Evolutionary conservation across 1,140 invertebrate species (phyloP).

Genomic region (Melanaphis sacchari): DNA sequence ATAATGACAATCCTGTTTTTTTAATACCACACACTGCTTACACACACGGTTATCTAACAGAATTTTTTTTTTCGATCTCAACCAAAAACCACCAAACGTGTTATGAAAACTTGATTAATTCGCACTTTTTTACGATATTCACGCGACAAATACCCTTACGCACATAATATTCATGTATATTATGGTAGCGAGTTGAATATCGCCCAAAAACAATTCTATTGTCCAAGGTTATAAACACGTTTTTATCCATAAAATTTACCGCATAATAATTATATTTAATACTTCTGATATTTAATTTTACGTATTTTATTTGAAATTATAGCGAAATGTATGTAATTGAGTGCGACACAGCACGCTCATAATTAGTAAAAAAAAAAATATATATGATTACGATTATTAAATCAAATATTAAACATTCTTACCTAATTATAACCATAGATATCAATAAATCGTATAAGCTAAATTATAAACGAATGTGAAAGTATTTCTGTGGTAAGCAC

Average conservation of each 20-base stretch:
- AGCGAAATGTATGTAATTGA: background rate
- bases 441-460: background rate
- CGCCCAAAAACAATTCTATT: background rate
- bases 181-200: background rate
- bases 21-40: background rate
- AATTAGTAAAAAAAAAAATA: background rate
- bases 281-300: background rate
- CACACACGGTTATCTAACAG: background rate
- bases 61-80: background rate
- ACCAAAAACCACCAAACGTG: background rate
- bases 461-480: constrained; percentile 37
- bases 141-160: background rate
- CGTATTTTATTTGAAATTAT: background rate
- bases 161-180: background rate
- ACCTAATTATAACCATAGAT: background rate
- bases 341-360: background rate
- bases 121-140: background rate
- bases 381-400: background rate
- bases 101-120: constrained; percentile 7
- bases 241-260: background rate
- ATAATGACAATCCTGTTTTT: constrained; percentile 10
- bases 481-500: background rate
- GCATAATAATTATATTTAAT: background rate
- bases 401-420: background rate
- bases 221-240: constrained; percentile 33